phyloP scores from a whole-genome alignment of 1,140 invertebrate genomes.

The Dermatophagoides farinae region DNA sequence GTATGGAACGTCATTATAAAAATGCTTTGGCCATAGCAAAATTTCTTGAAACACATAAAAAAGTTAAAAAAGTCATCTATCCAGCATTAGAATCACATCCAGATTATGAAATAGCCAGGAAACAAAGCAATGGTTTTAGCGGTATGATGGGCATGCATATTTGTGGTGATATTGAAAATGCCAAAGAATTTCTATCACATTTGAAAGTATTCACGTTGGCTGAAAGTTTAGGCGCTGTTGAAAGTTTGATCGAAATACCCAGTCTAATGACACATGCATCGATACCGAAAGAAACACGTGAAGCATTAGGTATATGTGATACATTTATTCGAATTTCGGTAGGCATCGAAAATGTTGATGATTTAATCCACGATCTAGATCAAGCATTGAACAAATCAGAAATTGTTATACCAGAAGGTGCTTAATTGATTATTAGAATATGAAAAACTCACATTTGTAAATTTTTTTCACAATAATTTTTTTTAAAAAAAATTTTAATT shows the following conservation, averaged over 20 bases:
- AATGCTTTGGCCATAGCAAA: conserved; percentile 54
- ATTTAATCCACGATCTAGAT: conserved; percentile 69
- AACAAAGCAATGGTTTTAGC: conserved; percentile 68
- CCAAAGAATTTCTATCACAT: conserved; percentile 49
- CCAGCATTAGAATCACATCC: conserved; percentile 78
- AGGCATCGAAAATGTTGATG: conserved; percentile 65
- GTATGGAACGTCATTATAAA: conserved; percentile 72
- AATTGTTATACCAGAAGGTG: neutral
- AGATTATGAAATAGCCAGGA: conserved; percentile 57
- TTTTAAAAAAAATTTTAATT: neutral
- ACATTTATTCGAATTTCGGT: conserved; percentile 71
- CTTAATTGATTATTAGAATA: neutral
- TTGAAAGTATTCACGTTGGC: conserved; percentile 71
- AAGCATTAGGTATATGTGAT: conserved; percentile 58
- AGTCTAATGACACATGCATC: conserved; percentile 26
- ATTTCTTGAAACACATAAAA: conserved; percentile 52
- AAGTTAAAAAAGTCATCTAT: conserved; percentile 60
- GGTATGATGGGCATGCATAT: conserved; percentile 81
- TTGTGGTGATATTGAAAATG: conserved; percentile 52
- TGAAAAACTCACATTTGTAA: no score
- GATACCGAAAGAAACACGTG: conserved; percentile 40
- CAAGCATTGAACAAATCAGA: conserved; percentile 35
- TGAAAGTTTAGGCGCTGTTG: conserved; percentile 85
- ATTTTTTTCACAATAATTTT: no score
- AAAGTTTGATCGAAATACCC: conserved; percentile 59